Conservation (phyloP, 2,888 invertebrate species). For the Acleris cristana region DNA sequence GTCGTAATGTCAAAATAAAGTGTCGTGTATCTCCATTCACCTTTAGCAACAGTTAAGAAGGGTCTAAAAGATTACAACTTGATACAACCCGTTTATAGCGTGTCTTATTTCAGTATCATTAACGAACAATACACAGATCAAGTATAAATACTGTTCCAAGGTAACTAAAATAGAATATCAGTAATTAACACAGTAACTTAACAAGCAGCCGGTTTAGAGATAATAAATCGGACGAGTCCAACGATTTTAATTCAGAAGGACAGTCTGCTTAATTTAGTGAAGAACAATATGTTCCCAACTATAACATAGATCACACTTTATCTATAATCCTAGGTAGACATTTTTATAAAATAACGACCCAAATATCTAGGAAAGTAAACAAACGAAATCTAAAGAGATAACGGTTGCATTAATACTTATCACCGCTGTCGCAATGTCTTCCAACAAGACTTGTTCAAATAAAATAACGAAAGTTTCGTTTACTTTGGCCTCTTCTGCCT, state of each 20-base stretch:
- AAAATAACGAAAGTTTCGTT: constrained; percentile 30
- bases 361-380: constrained; percentile 18
- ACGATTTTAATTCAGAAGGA: no score
- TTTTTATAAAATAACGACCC: constrained; percentile 6
- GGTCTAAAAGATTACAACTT: constrained; percentile 36
- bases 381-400: constrained; percentile 19
- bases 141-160: no score
- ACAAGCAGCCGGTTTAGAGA: no score
- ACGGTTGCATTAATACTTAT: constrained; percentile 23
- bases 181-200: no score
- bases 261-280: no score
- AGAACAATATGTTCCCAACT: no score
- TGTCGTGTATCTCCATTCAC: constrained; percentile 44
- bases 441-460: constrained; percentile 33
- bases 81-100: constrained; percentile 12
- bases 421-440: constrained; percentile 29
- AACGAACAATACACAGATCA: no score
- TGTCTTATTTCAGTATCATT: no score
- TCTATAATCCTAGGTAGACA: background rate
- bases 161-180: no score
- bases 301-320: no score
- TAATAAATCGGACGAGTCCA: no score
- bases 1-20: constrained; percentile 55
- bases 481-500: constrained; percentile 20
- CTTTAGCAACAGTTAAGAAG: constrained; percentile 41